phyloP scores from a whole-genome alignment of 2,113 vertebrate genomes.

The Ciconia stormi region DNA sequence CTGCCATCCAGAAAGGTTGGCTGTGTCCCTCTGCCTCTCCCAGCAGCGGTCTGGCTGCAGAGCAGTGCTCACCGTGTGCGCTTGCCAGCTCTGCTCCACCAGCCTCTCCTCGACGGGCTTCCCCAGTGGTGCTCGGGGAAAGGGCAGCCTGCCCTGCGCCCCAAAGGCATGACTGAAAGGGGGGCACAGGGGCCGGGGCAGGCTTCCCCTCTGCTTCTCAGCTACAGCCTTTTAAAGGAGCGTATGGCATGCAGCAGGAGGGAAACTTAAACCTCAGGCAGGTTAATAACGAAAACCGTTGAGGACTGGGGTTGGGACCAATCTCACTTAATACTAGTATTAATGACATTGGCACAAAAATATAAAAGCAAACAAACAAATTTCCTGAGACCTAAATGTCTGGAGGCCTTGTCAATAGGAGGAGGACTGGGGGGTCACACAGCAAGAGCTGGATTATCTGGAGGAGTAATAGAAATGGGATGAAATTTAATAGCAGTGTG shows the following conservation, averaged over 20 bases:
- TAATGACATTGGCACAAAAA: not conserved
- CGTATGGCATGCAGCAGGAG: not conserved
- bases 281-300: not conserved
- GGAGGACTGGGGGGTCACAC: not conserved
- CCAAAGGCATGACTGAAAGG: not conserved
- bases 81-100: not conserved
- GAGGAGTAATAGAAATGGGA: not conserved
- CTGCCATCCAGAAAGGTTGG: not conserved
- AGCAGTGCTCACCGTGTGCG: accelerated
- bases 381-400: not conserved
- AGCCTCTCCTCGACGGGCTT: not conserved
- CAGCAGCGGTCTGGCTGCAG: accelerated
- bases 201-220: not conserved
- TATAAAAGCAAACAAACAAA: not conserved
- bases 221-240: not conserved
- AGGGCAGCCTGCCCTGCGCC: not conserved
- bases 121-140: not conserved
- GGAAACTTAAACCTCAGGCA: not conserved
- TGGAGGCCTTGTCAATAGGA: not conserved
- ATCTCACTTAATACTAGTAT: not conserved
- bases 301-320: not conserved
- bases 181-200: not conserved
- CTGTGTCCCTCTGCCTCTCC: not conserved
- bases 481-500: not conserved
- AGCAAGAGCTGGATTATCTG: not conserved